phyloP scores from a whole-genome alignment of 2,888 invertebrate species.

The Phytoseiulus persimilis region DNA sequence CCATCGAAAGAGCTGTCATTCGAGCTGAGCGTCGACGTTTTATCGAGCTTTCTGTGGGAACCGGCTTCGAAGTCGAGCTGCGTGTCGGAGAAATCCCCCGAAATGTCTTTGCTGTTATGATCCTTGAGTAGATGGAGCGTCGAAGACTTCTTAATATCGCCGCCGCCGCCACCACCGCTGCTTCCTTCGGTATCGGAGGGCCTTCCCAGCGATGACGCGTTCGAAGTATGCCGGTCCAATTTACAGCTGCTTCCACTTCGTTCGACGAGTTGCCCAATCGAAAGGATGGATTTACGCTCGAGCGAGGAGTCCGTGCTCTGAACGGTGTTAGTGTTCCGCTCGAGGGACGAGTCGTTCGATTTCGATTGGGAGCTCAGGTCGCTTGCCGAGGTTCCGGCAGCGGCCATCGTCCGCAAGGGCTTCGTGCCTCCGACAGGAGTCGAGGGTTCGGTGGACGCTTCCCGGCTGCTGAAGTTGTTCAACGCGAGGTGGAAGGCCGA shows the following conservation, averaged over 20 bases:
- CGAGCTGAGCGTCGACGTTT: constrained; percentile 31
- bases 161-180: constrained; percentile 46
- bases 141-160: constrained; percentile 43
- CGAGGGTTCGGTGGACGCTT: constrained; percentile 21
- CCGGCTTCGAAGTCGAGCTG: constrained; percentile 7
- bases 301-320: constrained; percentile 30
- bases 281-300: constrained; percentile 20
- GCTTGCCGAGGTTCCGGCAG: constrained; percentile 19
- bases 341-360: constrained; percentile 36
- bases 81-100: not conserved
- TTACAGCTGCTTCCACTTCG: constrained; percentile 20
- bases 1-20: constrained; percentile 40
- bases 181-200: constrained; percentile 51
- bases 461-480: constrained; percentile 16
- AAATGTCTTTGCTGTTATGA: constrained; percentile 24
- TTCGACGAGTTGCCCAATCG: constrained; percentile 16
- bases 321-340: constrained; percentile 22
- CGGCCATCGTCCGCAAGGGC: not conserved
- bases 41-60: constrained; percentile 17
- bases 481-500: constrained; percentile 24
- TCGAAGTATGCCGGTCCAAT: constrained; percentile 26
- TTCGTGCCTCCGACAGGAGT: not conserved
- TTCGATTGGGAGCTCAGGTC: constrained; percentile 34
- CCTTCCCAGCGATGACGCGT: constrained; percentile 43
- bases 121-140: constrained; percentile 35